Conservation (phyloP, 2,888 invertebrate genomes). For the Oligia strigilis region DNA sequence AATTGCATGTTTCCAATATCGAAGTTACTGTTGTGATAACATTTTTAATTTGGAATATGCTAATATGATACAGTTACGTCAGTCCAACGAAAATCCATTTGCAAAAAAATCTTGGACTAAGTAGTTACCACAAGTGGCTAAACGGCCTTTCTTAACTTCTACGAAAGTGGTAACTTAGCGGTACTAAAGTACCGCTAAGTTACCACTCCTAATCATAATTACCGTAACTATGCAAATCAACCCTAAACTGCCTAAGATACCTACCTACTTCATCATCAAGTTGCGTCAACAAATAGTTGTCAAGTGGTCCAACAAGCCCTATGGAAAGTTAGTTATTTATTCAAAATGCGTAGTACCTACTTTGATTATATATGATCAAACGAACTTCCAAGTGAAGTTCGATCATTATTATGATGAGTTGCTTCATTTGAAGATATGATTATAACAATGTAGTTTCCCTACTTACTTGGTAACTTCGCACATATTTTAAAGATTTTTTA, state of each 20-base stretch:
- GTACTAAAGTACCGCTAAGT: slow-evolving; percentile 17
- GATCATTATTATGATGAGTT: no score
- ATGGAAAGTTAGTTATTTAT: slow-evolving; percentile 63
- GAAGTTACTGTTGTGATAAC: slow-evolving; percentile 29
- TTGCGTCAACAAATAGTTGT: slow-evolving; percentile 65
- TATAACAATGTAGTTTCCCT: no score
- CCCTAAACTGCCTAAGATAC: slow-evolving; percentile 52
- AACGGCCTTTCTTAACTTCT: slow-evolving; percentile 14
- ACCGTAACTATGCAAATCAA: slow-evolving; percentile 60
- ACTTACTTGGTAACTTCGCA: no score
- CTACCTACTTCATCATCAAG: slow-evolving; percentile 49
- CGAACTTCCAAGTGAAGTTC: no score
- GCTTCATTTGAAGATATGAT: no score
- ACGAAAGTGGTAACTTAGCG: slow-evolving; percentile 38
- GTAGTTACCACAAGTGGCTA: neutral
- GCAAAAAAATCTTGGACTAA: neutral
- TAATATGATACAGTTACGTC: neutral
- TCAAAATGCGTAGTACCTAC: slow-evolving; percentile 54
- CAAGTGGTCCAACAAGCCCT: slow-evolving; percentile 54
- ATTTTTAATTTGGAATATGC: slow-evolving; percentile 26
- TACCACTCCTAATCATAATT: slow-evolving; percentile 52
- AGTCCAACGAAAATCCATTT: neutral
- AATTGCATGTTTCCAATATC: slow-evolving; percentile 21
- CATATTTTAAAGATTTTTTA: no score
- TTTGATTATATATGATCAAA: no score